These are phyloP conservation scores for Alaudala cheleensis DNA, from an alignment of 2,113 vertebrate genomes.

Conservation along the genomic window DNA sequence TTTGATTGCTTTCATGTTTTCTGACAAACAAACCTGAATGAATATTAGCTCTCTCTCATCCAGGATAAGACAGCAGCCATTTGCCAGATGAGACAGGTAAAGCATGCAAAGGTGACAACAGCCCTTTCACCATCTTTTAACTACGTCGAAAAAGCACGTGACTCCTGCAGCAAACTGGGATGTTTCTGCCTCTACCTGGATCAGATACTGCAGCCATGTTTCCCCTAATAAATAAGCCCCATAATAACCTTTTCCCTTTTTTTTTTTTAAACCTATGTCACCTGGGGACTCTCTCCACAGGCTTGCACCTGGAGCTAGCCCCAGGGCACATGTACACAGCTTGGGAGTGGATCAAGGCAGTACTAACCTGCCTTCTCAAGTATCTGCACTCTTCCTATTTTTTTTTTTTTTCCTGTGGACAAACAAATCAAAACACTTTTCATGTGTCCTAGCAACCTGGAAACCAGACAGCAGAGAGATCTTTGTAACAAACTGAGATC, in stretches of 20 bases:
- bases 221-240: background rate
- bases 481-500: background rate
- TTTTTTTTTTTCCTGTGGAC: background rate
- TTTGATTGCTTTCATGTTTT: background rate
- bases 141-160: background rate
- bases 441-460: conserved; percentile 18
- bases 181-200: background rate
- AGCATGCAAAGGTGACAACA: background rate
- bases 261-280: background rate
- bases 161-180: background rate
- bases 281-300: background rate
- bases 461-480: background rate
- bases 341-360: conserved; percentile 28
- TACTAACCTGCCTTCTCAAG: background rate
- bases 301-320: conserved; percentile 6
- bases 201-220: background rate
- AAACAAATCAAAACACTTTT: conserved; percentile 23
- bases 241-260: background rate
- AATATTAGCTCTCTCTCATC: background rate
- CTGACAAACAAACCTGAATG: background rate
- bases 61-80: background rate
- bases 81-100: background rate
- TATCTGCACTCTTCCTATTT: background rate
- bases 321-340: background rate
- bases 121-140: background rate